Base-by-base conservation (phyloP, 2,797 vertebrate species). In the Siniperca scherzeri region DNA sequence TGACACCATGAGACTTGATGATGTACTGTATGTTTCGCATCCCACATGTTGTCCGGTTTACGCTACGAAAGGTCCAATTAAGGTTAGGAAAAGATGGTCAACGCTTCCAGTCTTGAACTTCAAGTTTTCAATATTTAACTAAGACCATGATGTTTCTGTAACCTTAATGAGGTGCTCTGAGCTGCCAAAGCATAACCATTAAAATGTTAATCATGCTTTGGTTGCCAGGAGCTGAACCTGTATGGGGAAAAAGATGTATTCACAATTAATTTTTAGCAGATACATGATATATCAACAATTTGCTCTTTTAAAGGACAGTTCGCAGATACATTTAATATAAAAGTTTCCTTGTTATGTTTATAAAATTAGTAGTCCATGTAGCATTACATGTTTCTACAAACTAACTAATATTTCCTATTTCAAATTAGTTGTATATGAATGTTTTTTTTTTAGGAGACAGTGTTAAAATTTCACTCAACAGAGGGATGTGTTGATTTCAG, bases 41-140 rank as follows among this genome's bases (percentile, higher is more conserved):
- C 62, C 33, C 4, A 5, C 17, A 53, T 56, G 36, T 79, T 50
- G 36, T 30, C 21, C 13, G 11, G 56, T 69, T 38, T 38, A 62
- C 4, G 12, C 21, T 14, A 7, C 12, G 3, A 38, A 70, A 60
- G 55, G 10, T 2, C 11, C 10, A 9, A 21, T n/a, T 42, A 27
- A 64, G 57, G 33, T 59, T 36, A 6, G 1, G 12, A 27, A 21
- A 40, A 66, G 17, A 40, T 7, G 19, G 12, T 27, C n/a, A 53
- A 2, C 1, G 11, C 36, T 57, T 27, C 14, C 27, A 22, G 42
- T 27, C 25, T 48, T 62, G 4, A 52, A n/a, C 25, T 56, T 75
- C 8, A 40, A 17, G 38, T 50, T 65, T 81, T 81, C 8, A 68
- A 61, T 57, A 68, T 50, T 56, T 30, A 69, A 55, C 16, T 2